Base-by-base conservation (phyloP, 2,113 vertebrate genomes). In the Microtus oregoni region DNA sequence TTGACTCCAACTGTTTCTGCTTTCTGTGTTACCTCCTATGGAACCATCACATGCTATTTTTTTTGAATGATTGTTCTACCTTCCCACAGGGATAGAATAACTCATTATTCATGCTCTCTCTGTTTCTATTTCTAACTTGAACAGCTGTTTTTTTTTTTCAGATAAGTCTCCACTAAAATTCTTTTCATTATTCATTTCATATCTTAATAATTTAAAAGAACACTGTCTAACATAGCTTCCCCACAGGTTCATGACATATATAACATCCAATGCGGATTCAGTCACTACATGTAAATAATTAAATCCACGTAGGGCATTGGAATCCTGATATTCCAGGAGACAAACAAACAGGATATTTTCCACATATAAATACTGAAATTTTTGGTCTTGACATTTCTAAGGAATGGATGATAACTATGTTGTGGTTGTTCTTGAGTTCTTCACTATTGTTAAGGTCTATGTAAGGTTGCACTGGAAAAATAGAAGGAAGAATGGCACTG, bases 201-300 rank as follows among this genome's bases (percentile, higher is more conserved):
- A 83, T 58, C 81, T 97, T 90, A 98, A 94, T 96, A 97, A 95
- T 97, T 97, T 94, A 95, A 19, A 47, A 89, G 92, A 95, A 95
- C 96, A 92, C 89, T 96, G 32, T 94, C 90, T 97, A 83, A 97
- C 96, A 95, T 52, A 95, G 86, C 92, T 97, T 92, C 89, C 75
- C 89, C 67, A 87, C 82, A 83, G 86, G 73, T 94, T 97, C 52
- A 77, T 95, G 86, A 44, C 89, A 95, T 96, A 95, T 94, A 70
- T 92, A 92, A 78, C 85, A 92, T 96, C 94, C 82, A 97, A 7
- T 94, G 90, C 82, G 11, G 65, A 92, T 44, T 91, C 86, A 86
- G 50, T 93, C 76, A 82, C 88, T 17, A 73, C 13, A 38, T 41
- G 90, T 96, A 94, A 97, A 96, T 95, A 97, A 97, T 97, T 97